Evolutionary conservation across 2,113 vertebrate species (phyloP).

Genomic region (Alaudala cheleensis): DNA sequence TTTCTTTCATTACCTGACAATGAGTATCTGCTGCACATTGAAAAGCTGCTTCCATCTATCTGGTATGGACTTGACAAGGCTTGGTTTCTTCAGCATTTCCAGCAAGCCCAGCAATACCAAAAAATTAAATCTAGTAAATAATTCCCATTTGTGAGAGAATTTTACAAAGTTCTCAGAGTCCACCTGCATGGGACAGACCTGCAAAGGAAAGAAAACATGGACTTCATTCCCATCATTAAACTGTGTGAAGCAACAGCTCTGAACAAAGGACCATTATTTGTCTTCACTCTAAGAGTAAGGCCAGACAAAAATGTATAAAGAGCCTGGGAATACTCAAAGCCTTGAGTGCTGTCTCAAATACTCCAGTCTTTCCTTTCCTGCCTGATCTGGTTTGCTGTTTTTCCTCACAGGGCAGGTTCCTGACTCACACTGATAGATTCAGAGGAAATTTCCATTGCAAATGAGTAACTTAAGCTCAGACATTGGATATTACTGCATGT

Average conservation of each 20-base stretch:
- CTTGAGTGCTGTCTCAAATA: background rate
- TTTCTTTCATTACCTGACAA: background rate
- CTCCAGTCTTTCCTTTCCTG: background rate
- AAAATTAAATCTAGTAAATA: background rate
- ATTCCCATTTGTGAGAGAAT: background rate
- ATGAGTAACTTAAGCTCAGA: background rate
- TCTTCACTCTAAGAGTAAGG: background rate
- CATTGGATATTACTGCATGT: background rate
- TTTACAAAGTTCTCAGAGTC: background rate
- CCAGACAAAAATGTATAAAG: background rate
- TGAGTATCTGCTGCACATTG: background rate
- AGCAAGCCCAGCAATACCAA: background rate
- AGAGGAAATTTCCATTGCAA: constrained; percentile 15
- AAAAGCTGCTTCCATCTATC: background rate
- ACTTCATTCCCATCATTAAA: background rate
- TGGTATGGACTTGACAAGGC: background rate
- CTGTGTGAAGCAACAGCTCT: background rate
- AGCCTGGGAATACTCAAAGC: background rate
- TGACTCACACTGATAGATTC: background rate
- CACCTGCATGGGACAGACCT: background rate
- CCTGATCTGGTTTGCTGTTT: background rate
- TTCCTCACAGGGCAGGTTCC: background rate
- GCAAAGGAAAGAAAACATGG: background rate
- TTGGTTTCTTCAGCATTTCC: background rate
- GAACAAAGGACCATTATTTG: background rate